Percentiles rank a stretch among this genome's conserved stretches.
These are phyloP conservation scores for Philaethria dido DNA, from an alignment of 2,888 invertebrate species.

Conservation along the genomic window DNA sequence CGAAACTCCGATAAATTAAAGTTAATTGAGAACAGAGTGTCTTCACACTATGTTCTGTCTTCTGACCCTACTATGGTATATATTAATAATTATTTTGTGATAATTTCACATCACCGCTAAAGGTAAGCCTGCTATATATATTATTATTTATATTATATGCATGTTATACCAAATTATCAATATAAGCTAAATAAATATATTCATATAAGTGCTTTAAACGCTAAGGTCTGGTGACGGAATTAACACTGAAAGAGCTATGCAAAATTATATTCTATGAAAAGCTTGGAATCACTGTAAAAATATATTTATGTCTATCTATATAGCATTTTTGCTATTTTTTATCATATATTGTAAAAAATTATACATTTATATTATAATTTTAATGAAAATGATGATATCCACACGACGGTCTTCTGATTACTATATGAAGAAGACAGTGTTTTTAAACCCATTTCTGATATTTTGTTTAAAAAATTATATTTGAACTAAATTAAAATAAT, in stretches of 20 bases:
- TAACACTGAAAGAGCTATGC: conserved; percentile 22
- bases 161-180: conserved; percentile 18
- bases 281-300: background rate
- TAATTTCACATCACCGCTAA: background rate
- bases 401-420: conserved; percentile 85
- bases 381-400: conserved; percentile 75
- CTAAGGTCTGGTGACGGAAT: conserved; percentile 5
- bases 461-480: conserved; percentile 4
- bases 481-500: background rate
- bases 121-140: conserved; percentile 29
- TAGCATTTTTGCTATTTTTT: background rate
- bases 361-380: background rate
- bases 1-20: no score
- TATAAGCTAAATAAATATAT: conserved; percentile 14
- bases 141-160: conserved; percentile 13
- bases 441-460: conserved; percentile 75
- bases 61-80: no score
- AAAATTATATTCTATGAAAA: background rate
- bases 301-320: background rate
- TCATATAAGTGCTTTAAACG: conserved; percentile 10
- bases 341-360: background rate
- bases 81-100: conserved; percentile 22
- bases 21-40: no score
- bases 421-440: conserved; percentile 77
- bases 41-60: no score